Conservation (phyloP, 2,113 vertebrate species). For the Mustelus asterias region DNA sequence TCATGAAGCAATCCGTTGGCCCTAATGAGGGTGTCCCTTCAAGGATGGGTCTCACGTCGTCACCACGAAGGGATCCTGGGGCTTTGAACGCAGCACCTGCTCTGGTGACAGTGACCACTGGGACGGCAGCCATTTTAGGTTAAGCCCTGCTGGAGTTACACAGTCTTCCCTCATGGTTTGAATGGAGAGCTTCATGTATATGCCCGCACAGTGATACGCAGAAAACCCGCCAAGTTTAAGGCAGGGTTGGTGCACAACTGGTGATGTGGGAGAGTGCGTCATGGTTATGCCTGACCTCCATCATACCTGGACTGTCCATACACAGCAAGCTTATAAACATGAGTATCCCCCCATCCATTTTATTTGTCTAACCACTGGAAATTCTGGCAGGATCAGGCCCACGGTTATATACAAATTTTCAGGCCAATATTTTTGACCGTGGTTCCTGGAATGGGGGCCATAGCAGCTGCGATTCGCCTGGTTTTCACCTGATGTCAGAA, state of each 20-base stretch:
- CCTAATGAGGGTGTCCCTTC: neutral
- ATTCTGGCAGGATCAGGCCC: neutral
- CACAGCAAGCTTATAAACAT: neutral
- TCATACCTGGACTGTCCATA: no score
- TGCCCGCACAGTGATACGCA: no score
- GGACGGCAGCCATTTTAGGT: slow-evolving; percentile 53
- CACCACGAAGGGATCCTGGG: neutral
- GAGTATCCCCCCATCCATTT: neutral
- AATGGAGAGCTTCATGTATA: neutral
- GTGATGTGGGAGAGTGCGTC: no score
- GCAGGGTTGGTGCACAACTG: no score
- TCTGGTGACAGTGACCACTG: slow-evolving; percentile 50
- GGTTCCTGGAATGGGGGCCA: neutral
- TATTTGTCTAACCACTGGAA: neutral
- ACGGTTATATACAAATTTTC: neutral
- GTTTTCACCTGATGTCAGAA: neutral
- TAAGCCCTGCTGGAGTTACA: neutral
- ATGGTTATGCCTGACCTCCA: no score
- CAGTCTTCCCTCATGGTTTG: neutral
- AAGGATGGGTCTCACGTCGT: neutral
- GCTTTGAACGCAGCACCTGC: slow-evolving; percentile 37
- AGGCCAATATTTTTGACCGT: neutral
- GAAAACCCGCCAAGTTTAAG: no score
- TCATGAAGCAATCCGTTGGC: neutral
- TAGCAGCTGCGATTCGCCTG: neutral